Percentiles rank a stretch among this genome's conserved stretches.
Evolutionary conservation across 1,140 invertebrate species (phyloP).

Genomic region (Tenebrio molitor): DNA sequence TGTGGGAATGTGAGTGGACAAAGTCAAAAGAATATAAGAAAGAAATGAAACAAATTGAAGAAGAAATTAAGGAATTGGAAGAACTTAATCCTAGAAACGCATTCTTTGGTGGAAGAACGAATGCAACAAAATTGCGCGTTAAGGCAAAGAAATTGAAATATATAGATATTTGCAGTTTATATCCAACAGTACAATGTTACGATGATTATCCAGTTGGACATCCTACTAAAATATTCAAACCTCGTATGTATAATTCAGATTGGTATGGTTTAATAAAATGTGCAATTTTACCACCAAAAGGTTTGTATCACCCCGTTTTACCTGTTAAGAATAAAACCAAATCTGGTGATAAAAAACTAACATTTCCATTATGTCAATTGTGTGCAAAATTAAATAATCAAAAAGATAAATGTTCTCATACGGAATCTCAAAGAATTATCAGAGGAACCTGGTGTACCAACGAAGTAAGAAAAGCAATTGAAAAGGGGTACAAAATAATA

Average conservation of each 20-base stretch:
- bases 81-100: slow-evolving; percentile 33
- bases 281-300: too few relatives aligned
- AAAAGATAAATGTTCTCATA: slow-evolving; percentile 25
- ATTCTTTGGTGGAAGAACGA: slow-evolving; percentile 41
- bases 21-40: neutral
- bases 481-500: slow-evolving; percentile 42
- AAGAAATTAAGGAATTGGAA: slow-evolving; percentile 12
- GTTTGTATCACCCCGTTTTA: too few relatives aligned
- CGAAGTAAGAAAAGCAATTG: slow-evolving; percentile 31
- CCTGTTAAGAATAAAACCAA: too few relatives aligned
- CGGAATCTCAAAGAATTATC: slow-evolving; percentile 25
- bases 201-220: too few relatives aligned
- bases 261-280: too few relatives aligned
- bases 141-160: slow-evolving; percentile 43
- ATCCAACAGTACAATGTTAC: too few relatives aligned
- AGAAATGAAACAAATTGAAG: slow-evolving; percentile 38
- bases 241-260: too few relatives aligned
- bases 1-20: neutral
- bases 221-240: too few relatives aligned
- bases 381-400: slow-evolving; percentile 20
- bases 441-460: slow-evolving; percentile 32
- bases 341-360: too few relatives aligned
- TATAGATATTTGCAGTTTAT: too few relatives aligned
- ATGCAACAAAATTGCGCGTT: slow-evolving; percentile 40
- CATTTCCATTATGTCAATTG: slow-evolving; percentile 35